phyloP scores from a whole-genome alignment of 2,113 vertebrate genomes.

The Peucedramus taeniatus region DNA sequence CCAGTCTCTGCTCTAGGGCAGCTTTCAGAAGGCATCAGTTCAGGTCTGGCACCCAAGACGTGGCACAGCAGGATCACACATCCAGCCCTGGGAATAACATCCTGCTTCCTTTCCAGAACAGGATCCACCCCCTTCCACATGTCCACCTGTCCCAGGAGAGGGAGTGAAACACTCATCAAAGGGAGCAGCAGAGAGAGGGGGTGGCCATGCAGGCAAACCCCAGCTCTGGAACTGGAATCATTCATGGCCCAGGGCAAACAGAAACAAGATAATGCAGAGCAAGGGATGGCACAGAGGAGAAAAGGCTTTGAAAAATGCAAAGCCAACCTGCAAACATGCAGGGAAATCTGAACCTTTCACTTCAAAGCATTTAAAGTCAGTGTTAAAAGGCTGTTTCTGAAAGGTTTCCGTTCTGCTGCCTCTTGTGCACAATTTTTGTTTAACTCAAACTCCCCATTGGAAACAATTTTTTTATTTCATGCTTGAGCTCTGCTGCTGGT shows the following conservation, averaged over 20 bases:
- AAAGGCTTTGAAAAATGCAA: conserved; percentile 25
- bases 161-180: neutral
- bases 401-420: neutral
- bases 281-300: neutral
- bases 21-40: neutral
- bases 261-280: neutral
- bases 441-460: neutral
- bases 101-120: neutral
- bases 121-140: neutral
- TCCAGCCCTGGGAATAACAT: neutral
- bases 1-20: neutral
- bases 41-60: neutral
- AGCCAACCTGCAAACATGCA: neutral
- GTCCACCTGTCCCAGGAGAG: neutral
- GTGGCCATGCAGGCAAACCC: neutral
- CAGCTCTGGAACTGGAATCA: neutral
- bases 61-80: neutral
- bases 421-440: neutral
- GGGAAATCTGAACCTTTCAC: neutral
- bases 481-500: neutral
- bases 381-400: neutral
- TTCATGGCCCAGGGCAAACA: neutral
- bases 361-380: neutral
- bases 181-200: neutral
- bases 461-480: neutral